phyloP scores from a whole-genome alignment of 1,140 invertebrate species.

The Hetaerina americana region DNA sequence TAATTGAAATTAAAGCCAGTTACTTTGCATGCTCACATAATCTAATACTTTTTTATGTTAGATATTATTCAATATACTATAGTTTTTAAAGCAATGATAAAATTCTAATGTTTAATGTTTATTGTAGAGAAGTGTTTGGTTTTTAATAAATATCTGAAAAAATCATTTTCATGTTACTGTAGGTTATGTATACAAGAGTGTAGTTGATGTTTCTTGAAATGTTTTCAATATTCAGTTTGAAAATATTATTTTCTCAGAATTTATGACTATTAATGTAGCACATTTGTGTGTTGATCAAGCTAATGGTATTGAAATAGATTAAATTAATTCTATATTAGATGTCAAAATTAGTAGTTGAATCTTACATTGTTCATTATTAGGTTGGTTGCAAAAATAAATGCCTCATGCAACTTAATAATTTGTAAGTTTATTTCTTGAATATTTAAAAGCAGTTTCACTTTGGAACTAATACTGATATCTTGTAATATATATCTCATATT shows the following conservation, averaged over 20 bases:
- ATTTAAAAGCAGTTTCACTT: too few species aligned
- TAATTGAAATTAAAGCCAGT: too few species aligned
- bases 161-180: background rate
- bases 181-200: background rate
- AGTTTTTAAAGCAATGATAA: background rate
- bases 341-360: background rate
- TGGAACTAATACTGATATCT: too few species aligned
- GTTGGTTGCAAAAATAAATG: background rate
- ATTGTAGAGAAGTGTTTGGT: background rate
- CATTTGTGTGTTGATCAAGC: background rate
- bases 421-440: too few species aligned
- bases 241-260: background rate
- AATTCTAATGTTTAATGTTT: background rate
- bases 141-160: background rate
- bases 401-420: too few species aligned
- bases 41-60: background rate
- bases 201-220: background rate
- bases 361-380: background rate
- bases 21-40: background rate
- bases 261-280: background rate
- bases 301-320: too few species aligned
- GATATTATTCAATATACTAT: background rate
- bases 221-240: background rate
- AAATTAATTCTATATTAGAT: background rate
- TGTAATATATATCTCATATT: background rate